Evolutionary conservation across 2,797 vertebrate genomes (phyloP).

Genomic region (Momotus momota): DNA sequence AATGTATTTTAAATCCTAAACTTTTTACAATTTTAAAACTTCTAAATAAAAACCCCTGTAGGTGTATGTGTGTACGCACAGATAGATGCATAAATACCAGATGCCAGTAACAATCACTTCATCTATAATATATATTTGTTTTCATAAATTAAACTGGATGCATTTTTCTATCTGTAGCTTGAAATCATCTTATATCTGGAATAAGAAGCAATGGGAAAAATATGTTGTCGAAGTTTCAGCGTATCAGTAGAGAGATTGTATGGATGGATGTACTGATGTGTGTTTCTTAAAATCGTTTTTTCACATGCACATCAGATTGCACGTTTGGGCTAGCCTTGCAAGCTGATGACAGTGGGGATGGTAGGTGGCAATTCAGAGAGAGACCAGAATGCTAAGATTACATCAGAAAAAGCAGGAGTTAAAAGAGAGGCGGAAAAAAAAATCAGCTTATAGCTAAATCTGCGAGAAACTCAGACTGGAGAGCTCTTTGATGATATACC

Average conservation of each 20-base stretch:
- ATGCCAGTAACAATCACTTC: background rate
- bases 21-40: background rate
- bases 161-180: background rate
- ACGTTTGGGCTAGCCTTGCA: background rate
- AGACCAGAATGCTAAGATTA: background rate
- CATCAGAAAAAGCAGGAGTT: background rate
- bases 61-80: background rate
- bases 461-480: constrained; percentile 68
- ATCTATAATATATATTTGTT: background rate
- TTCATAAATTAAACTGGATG: background rate
- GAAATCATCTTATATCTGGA: background rate
- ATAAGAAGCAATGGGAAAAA: background rate
- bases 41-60: background rate
- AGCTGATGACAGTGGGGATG: background rate
- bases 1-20: background rate
- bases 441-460: constrained; percentile 68
- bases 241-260: background rate
- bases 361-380: background rate
- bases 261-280: background rate
- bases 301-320: background rate
- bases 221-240: background rate
- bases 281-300: background rate
- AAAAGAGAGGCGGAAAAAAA: background rate
- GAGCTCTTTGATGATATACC: constrained; percentile 78
- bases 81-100: background rate